Base-by-base conservation (phyloP, 2,113 vertebrate genomes). In the Myiozetetes cayanensis region DNA sequence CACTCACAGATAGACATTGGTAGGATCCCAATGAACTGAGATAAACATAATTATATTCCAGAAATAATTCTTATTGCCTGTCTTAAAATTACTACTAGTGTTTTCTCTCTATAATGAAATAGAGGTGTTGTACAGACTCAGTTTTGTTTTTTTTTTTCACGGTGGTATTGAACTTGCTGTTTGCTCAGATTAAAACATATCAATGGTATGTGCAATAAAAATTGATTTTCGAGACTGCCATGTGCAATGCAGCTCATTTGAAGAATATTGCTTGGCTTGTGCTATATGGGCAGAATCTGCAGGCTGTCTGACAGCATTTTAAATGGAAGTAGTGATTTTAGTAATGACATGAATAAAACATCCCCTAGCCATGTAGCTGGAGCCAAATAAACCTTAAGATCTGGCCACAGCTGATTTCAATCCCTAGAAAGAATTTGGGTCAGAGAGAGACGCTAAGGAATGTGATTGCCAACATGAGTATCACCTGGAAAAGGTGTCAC, bases 311-410 rank as follows among this genome's bases (percentile, higher is more conserved):
- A 90, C 73, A 90, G 43, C 43, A 59, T 84, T 94, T 95, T 86
- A 90, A 81, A 93, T 81, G 6, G 4, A 62, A 76, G 72, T 15
- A 86, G 79, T 84, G 72, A 65, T 92, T 92, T 93, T 44, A 78
- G 53, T 89, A 81, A 84, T 65, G 39, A 89, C 83, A 92, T 72
- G 39, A 96, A 95, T 97, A 93, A 93, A 96, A 90, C 55, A 94
- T 90, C 6, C 13, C 31, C 43, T 53, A 63, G 47, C 25, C 85
- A 80, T 79, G 83, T 35, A 88, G 43, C 68, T 93, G 56, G 72
- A 94, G 93, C 89, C 94, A 97, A 95, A 74, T 30, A 77, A 37
- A 35, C 27, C 50, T 84, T 74, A 65, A 39, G 61, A 93, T 84
- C 43, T 92, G 61, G 65, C 76, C 86, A 78, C 73, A 89, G 24